Evolutionary conservation across 2,113 vertebrate genomes (phyloP).

Genomic region (Neolamprologus devosi): DNA sequence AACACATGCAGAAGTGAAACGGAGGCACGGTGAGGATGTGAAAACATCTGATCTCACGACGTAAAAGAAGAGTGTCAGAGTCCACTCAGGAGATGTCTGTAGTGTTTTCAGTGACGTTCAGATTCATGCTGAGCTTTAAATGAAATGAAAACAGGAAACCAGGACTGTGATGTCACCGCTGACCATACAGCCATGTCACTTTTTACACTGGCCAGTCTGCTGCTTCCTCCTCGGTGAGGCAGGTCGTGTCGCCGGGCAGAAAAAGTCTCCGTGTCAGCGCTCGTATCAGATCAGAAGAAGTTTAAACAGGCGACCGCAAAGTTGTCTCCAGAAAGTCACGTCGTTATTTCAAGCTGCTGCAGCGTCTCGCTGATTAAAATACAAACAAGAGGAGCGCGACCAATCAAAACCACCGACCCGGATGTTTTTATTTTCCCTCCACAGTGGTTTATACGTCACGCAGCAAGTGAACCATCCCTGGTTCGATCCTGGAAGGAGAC

Average conservation of each 20-base stretch:
- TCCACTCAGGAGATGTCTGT: accelerated
- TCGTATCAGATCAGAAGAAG: background rate
- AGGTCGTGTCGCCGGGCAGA: accelerated
- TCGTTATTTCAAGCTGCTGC: background rate
- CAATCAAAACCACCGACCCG: background rate
- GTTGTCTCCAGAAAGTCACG: background rate
- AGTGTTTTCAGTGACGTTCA: accelerated
- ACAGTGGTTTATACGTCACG: background rate
- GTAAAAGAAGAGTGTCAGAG: background rate
- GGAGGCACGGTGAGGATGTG: accelerated
- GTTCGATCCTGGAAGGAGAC: background rate
- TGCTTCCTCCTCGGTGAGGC: background rate
- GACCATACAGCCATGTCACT: accelerated
- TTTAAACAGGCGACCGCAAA: background rate
- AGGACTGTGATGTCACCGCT: accelerated
- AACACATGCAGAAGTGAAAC: background rate
- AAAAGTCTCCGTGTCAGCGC: background rate
- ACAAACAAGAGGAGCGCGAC: background rate
- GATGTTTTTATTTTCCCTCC: background rate
- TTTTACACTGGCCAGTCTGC: background rate
- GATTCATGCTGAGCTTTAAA: background rate
- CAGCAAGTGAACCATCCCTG: background rate
- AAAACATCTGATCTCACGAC: background rate
- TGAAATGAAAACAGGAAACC: background rate
- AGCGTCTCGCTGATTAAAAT: background rate